Evolutionary conservation across 2,113 vertebrate genomes (phyloP).

Genomic region (Atrichornis clamosus): DNA sequence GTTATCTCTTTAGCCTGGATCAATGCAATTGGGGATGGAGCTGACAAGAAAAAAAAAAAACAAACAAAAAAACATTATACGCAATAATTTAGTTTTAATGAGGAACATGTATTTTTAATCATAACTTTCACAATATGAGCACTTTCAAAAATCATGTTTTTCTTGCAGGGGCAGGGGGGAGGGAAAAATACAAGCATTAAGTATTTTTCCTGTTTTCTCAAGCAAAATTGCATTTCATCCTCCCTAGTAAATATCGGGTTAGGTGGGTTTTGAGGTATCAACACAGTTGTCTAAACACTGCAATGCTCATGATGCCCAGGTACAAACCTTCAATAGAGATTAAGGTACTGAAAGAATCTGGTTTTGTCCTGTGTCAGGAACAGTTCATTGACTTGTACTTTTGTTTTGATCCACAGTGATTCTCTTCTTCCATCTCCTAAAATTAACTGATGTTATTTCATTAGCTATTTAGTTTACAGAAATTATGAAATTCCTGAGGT

Average conservation of each 20-base stretch:
- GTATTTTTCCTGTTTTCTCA: not conserved
- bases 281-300: not conserved
- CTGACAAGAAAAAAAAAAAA: conserved; percentile 54
- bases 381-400: not conserved
- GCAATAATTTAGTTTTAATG: not conserved
- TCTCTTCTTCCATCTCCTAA: not conserved
- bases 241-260: not conserved
- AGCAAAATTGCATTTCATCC: not conserved
- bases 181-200: not conserved
- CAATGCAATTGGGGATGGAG: conserved; percentile 89
- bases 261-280: not conserved
- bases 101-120: not conserved
- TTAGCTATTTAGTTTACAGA: not conserved
- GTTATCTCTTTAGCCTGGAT: conserved; percentile 96
- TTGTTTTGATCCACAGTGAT: not conserved
- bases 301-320: not conserved
- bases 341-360: not conserved
- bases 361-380: not conserved
- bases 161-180: accelerated
- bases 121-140: not conserved
- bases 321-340: not conserved
- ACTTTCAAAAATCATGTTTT: not conserved
- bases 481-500: not conserved
- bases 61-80: not conserved
- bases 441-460: not conserved